Evolutionary conservation across 2,113 vertebrate genomes (phyloP).

Genomic region (Seriola quinqueradiata): DNA sequence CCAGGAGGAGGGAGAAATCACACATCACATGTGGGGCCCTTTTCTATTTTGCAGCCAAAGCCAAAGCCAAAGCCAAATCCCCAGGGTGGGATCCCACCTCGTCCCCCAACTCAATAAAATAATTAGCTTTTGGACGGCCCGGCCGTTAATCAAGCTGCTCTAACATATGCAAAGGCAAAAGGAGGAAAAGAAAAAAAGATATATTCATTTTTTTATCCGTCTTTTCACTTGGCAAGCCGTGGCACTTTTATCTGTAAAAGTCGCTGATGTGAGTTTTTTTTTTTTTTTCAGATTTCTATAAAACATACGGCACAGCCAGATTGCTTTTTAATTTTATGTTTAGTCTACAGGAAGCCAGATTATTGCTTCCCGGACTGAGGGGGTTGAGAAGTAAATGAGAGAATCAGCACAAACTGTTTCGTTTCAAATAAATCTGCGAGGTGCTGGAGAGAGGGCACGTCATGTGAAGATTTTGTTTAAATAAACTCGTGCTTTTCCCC

Average conservation of each 20-base stretch:
- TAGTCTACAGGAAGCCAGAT: slow-evolving; percentile 86
- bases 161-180: slow-evolving; percentile 83
- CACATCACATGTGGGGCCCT: slow-evolving; percentile 74
- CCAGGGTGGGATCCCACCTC: slow-evolving; percentile 82
- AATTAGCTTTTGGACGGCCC: slow-evolving; percentile 84
- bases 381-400: slow-evolving; percentile 67
- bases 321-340: slow-evolving; percentile 88
- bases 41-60: slow-evolving; percentile 81
- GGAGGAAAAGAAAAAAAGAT: slow-evolving; percentile 52
- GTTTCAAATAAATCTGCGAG: slow-evolving; percentile 80
- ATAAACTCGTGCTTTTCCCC: slow-evolving; percentile 64
- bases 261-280: slow-evolving; percentile 82
- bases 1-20: slow-evolving; percentile 73
- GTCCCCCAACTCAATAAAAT: slow-evolving; percentile 86
- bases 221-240: slow-evolving; percentile 72
- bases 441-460: slow-evolving; percentile 58
- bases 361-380: slow-evolving; percentile 77
- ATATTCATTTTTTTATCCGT: slow-evolving; percentile 78
- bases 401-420: slow-evolving; percentile 83
- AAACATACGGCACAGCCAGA: slow-evolving; percentile 80
- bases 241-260: slow-evolving; percentile 85
- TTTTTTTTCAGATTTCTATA: slow-evolving; percentile 72
- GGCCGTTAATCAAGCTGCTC: slow-evolving; percentile 84
- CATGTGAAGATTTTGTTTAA: slow-evolving; percentile 78
- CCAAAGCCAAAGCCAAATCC: slow-evolving; percentile 84